Evolutionary conservation across 2,797 vertebrate genomes (phyloP).

Genomic region (Hemitrygon akajei): DNA sequence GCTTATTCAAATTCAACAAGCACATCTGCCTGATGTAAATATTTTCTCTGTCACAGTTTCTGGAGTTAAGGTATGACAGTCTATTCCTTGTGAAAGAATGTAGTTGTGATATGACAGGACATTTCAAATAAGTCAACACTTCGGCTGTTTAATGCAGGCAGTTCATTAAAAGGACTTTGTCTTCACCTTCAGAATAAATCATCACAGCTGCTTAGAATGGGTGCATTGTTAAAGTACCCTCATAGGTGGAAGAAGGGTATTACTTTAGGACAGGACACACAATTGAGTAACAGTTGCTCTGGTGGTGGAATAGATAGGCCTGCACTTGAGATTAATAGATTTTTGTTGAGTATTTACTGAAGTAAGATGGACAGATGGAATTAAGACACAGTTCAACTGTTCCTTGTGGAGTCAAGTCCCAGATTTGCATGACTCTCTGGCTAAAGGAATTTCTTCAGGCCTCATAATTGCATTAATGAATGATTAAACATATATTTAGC

Average conservation of each 20-base stretch:
- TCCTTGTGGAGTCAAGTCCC: no score
- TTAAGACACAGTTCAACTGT: no score
- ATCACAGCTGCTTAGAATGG: neutral
- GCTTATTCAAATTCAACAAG: neutral
- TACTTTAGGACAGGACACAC: neutral
- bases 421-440: no score
- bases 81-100: neutral
- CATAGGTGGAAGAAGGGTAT: neutral
- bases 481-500: no score
- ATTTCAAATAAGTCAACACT: neutral
- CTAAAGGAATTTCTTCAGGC: no score
- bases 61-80: constrained; percentile 1
- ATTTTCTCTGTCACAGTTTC: neutral
- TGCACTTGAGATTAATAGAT: neutral
- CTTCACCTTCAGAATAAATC: neutral
- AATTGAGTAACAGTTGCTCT: neutral
- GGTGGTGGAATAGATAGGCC: neutral
- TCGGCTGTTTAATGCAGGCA: neutral
- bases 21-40: constrained; percentile 9
- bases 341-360: neutral
- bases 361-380: no score
- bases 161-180: neutral
- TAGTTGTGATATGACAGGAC: neutral
- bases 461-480: no score
- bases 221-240: neutral